Base-by-base conservation (phyloP, 2,113 vertebrate genomes). In the Poeciliopsis occidentalis region DNA sequence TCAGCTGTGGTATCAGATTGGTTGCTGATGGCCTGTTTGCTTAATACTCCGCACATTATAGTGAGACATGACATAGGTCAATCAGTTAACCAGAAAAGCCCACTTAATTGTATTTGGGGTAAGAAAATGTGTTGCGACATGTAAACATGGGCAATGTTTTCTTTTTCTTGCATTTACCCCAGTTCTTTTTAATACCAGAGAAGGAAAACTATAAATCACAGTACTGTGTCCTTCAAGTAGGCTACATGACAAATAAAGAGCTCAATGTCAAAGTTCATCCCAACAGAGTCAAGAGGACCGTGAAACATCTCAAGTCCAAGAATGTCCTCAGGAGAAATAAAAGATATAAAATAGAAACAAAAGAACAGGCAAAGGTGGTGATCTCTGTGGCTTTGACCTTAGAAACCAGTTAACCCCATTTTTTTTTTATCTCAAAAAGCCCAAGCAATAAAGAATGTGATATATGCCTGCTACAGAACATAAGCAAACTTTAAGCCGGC, bases 331-430 rank as follows among this genome's bases (percentile, higher is more conserved):
- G 82, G 92, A 92, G 87, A 89, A 70, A 92, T 89, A 67, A 86
- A 84, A 87, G n/a, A 71, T n/a, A 71, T 12, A 71, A 68, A 51
- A 68, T 54, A 22, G 41, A 61, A 87, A 79, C 89, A 86, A 84
- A 91, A 87, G 54, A 90, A 93, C 75, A 93, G 91, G 92, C 91
- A 93, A 90, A 92, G 83, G 87, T 62, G 86, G 92, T 90, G 90
- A 91, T 92, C 81, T 92, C 78, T 91, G 92, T 92, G 87, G 88
- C 91, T 91, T 86, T 77, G 82, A 88, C 82, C 84, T 84, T 85
- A 82, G 88, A 85, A 57, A 92, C 81, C 57, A 57, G 85, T 85
- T 90, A 67, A 81, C 76, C 89, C 79, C 82, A 87, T 88, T 57
- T 57, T 51, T 51, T 51, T 51, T 19, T 54, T 22, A 7, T 19